Evolutionary conservation across 2,888 invertebrate genomes (phyloP), one percentile per base, ranked within the genome.

Genomic region (Keiferia lycopersicella): DNA sequence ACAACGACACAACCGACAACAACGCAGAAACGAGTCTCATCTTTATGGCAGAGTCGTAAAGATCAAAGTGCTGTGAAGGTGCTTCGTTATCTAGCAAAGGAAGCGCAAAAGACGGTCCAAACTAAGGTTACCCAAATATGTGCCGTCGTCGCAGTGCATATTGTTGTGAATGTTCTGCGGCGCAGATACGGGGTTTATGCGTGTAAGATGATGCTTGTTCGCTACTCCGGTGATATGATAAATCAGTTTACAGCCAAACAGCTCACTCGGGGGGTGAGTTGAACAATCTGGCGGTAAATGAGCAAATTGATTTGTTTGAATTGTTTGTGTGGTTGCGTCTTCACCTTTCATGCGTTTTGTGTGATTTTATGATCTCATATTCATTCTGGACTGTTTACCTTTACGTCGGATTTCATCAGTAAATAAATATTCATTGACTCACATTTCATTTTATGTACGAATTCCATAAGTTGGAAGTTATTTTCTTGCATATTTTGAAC

Each of bases 141-240:
- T 81, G 84, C 85, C 83, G 72, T 88, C 82, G 82, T 81, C 83
- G 79, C 78, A 80, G 81, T 74, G 75, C 78, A 84, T 84, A 89
- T 84, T 84, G 90, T 88, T 77, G 83, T 82, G 74, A 88, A 84
- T 88, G 84, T 84, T 80, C 81, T 85, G 87, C 75, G 71, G 67
- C 65, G 68, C 68, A 78, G 87, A 87, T 88, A 86, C 77, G 81
- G 82, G 88, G 88, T 89, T 90, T 90, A 90, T 88, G 88, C 84
- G 86, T 90, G 90, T 90, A 89, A 90, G 90, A 91, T 90, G 91
- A 91, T 83, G 91, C 88, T 91, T 90, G 91, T 91, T 91, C 86
- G 80, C 72, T 81, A 87, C 87, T 84, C 84, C 78, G 80, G 80
- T 84, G 89, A 89, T 91, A 90, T 91, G 91, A 91, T 91, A 91